Percentiles rank a stretch among this genome's conserved stretches.
Evolutionary conservation across 1,140 invertebrate species (phyloP).

Genomic region (Marisa cornuarietis): DNA sequence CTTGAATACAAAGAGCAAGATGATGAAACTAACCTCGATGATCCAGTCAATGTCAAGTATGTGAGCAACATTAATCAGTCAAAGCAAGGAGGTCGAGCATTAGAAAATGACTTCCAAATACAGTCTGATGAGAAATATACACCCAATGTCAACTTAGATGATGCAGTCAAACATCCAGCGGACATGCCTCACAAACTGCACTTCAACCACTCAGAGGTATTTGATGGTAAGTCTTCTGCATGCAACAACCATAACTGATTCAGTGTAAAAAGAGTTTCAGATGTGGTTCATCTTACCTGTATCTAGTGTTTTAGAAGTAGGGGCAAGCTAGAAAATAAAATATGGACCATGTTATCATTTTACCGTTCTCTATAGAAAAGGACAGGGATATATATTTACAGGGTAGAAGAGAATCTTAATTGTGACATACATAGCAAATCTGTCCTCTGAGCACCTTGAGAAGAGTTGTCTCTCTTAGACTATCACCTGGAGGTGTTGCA

Average conservation of each 20-base stretch:
- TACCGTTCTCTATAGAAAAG: no score
- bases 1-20: constrained; percentile 6
- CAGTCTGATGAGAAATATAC: constrained; percentile 6
- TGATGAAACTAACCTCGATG: constrained; percentile 35
- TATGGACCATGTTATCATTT: no score
- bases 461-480: no score
- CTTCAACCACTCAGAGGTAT: constrained; percentile 48
- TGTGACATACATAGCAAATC: no score
- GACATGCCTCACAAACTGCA: constrained; percentile 43
- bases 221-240: constrained; percentile 46
- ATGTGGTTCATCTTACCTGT: neutral
- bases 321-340: no score
- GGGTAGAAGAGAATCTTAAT: no score
- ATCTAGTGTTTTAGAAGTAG: no score
- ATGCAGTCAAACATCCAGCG: constrained; percentile 46
- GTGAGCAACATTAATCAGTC: constrained; percentile 14
- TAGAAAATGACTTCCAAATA: neutral
- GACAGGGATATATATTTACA: no score
- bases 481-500: no score
- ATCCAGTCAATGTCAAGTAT: constrained; percentile 30
- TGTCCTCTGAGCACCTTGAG: no score
- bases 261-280: neutral
- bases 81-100: no score
- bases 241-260: neutral
- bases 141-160: constrained; percentile 40